Evolutionary conservation across 2,113 vertebrate species (phyloP), one percentile per base, ranked within the genome.

Genomic region (Callorhinus ursinus): DNA sequence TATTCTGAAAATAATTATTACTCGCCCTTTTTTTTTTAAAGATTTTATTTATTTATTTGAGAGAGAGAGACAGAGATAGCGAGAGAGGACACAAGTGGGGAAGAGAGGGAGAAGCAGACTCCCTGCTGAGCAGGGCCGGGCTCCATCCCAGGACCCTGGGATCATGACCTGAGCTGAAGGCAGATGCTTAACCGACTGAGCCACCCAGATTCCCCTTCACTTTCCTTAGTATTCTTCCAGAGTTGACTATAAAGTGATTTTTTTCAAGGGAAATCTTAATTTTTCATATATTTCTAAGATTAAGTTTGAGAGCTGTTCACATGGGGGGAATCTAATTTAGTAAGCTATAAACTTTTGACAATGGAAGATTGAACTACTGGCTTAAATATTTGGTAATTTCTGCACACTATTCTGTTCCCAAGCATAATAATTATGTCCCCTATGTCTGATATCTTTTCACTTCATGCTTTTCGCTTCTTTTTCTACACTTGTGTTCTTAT

Each of bases 231-330:
- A 67, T 65, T 67, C n/a, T 95, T 39, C 36, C 51, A 67, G 51
- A 90, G 42, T 81, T 95, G n/a, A 92, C 13, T 85, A 59, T 86
- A 87, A 46, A 80, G 61, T 92, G 46, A 53, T 42, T 81, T 67
- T 81, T 91, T 69, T 65, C 46, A 31, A 79, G 79, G 46, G 42
- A 55, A 55, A 55, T 81, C 24, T 46, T 76, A 76, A 67, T 91
- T 67, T 67, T 69, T 53, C 13, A n/a, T 89, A 31, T 22, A 39
- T 71, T 80, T 86, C 72, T 92, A 4, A 87, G 33, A 72, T 53
- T 87, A 57, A 59, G 11, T 86, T 91, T 91, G 80, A 26, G 13
- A 80, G n/a, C 18, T 86, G 15, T 36, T 65, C 21, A 61, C 39
- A 59, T 31, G 16, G 28, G n/a, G 15, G 63, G 86, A 72, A 36